Percentiles rank a stretch among this genome's conserved stretches.
Evolutionary conservation across 1,140 invertebrate species (phyloP).

Genomic region (Bombus impatiens): DNA sequence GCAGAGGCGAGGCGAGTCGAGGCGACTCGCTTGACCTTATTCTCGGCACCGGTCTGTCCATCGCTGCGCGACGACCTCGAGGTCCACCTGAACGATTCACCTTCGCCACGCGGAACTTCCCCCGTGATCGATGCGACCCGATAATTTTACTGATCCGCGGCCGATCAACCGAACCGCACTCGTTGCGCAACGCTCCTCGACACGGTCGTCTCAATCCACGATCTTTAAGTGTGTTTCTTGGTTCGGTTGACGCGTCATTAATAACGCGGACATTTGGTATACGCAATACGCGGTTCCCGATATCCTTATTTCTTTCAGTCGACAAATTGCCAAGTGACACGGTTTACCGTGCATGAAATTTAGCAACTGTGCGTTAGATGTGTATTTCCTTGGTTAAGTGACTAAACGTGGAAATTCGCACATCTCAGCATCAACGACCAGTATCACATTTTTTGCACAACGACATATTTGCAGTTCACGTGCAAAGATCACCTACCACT

Average conservation of each 20-base stretch:
- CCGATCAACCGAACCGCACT: background rate
- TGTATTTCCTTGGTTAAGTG: too few relatives aligned
- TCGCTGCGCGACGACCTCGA: slow-evolving; percentile 55
- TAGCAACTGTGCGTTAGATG: background rate
- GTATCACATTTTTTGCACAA: too few relatives aligned
- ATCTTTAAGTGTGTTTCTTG: slow-evolving; percentile 41
- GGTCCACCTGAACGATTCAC: slow-evolving; percentile 15
- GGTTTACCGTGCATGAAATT: too few relatives aligned
- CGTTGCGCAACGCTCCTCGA: slow-evolving; percentile 18
- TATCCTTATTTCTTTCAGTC: too few relatives aligned
- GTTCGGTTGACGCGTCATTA: slow-evolving; percentile 37
- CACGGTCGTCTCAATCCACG: background rate
- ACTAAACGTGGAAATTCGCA: too few relatives aligned
- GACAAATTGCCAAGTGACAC: background rate
- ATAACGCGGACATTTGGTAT: slow-evolving; percentile 18
- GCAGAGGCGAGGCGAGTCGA: slow-evolving; percentile 49
- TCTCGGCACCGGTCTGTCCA: slow-evolving; percentile 40
- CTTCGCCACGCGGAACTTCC: slow-evolving; percentile 7
- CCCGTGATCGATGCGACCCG: slow-evolving; percentile 25
- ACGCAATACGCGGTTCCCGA: background rate
- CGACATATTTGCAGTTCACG: too few relatives aligned
- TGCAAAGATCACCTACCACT: too few relatives aligned
- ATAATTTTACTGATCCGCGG: slow-evolving; percentile 32
- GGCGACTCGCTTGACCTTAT: slow-evolving; percentile 64
- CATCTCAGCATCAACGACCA: too few relatives aligned